A percentile compares a stretch with the other conserved stretches of the same genome.
Conservation (phyloP, 1,140 invertebrate genomes). For the Trichonephila inaurata region DNA sequence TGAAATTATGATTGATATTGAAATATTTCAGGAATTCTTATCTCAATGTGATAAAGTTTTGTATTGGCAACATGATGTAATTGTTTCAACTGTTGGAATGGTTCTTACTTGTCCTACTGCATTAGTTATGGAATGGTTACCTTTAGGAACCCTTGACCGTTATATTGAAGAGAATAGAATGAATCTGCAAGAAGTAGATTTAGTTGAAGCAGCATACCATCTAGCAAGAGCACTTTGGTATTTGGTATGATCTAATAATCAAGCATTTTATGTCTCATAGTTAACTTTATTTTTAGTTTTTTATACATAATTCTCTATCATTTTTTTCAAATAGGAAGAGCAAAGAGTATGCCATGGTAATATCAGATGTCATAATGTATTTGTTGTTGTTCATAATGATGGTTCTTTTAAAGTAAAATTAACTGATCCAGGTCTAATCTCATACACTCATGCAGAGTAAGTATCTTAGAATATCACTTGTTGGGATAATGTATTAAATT, state of each 20-base stretch:
- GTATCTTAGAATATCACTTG: conserved; percentile 75
- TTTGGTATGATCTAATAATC: conserved; percentile 82
- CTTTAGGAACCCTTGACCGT: conserved; percentile 87
- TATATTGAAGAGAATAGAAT: conserved; percentile 84
- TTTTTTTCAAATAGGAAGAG: conserved; percentile 84
- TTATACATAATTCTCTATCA: not conserved
- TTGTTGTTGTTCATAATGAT: conserved; percentile 86
- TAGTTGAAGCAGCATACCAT: conserved; percentile 89
- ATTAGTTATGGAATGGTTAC: conserved; percentile 90
- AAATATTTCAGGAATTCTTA: conserved; percentile 86
- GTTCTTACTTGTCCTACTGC: conserved; percentile 87
- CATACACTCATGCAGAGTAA: conserved; percentile 85
- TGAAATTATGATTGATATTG: too few species aligned
- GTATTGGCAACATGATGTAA: conserved; percentile 86
- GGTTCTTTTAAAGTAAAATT: conserved; percentile 89
- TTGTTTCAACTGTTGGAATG: conserved; percentile 88
- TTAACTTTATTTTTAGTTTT: too few species aligned
- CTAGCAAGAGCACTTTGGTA: conserved; percentile 90
- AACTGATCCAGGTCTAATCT: conserved; percentile 85
- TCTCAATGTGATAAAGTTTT: conserved; percentile 88
- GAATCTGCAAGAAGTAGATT: conserved; percentile 85
- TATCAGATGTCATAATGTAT: conserved; percentile 90
- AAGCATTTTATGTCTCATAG: not conserved
- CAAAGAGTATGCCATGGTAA: conserved; percentile 91
- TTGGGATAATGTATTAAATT: too few species aligned